Evolutionary conservation across 2,888 invertebrate species (phyloP).

Genomic region (Thysanoteuthis rhombus): DNA sequence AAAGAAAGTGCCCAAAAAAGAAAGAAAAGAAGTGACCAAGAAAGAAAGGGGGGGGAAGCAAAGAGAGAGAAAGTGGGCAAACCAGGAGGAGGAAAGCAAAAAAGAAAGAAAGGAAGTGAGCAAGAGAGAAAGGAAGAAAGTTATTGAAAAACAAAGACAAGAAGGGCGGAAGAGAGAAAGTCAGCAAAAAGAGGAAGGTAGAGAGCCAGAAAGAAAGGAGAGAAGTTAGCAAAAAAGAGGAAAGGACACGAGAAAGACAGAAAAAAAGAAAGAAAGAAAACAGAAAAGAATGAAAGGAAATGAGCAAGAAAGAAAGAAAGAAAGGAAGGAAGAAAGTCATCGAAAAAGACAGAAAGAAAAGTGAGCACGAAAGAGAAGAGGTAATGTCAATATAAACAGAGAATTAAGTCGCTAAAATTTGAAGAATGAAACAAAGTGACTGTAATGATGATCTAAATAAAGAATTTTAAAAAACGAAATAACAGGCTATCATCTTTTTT

Average conservation of each 20-base stretch:
- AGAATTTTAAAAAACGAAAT: too few species aligned
- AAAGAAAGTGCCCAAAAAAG: too few species aligned
- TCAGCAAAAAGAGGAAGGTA: too few species aligned
- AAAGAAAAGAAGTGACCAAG: background rate
- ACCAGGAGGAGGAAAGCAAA: background rate
- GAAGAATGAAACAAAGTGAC: too few species aligned
- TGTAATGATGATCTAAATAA: too few species aligned
- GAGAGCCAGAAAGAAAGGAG: too few species aligned
- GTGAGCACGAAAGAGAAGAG: background rate
- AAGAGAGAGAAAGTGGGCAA: background rate
- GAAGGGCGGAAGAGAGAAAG: background rate
- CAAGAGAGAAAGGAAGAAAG: background rate
- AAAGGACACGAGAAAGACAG: background rate
- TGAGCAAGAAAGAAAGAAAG: background rate
- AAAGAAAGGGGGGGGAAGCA: background rate
- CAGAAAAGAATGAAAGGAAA: background rate
- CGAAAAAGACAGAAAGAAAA: background rate
- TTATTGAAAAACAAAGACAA: too few species aligned
- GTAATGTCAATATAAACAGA: background rate
- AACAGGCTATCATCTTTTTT: too few species aligned
- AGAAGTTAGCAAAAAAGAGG: background rate
- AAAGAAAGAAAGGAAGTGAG: background rate
- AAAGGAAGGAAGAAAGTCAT: background rate
- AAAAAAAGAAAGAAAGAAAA: background rate
- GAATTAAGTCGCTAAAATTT: too few species aligned